A percentile compares a stretch with the other conserved stretches of the same genome.
phyloP scores from a whole-genome alignment of 2,888 invertebrate genomes.

The Catocala fraxini region DNA sequence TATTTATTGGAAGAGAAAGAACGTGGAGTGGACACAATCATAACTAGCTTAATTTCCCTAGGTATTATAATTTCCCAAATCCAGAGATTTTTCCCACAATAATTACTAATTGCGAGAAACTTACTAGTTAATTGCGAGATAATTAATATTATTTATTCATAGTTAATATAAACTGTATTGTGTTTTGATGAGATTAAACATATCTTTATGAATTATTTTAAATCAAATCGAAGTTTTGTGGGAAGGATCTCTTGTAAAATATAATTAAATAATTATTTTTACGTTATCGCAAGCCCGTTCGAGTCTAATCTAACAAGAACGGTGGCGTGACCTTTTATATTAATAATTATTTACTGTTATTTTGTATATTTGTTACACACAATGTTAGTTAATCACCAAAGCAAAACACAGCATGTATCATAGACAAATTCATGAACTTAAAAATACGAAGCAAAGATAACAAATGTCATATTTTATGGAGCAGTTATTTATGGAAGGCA shows the following conservation, averaged over 20 bases:
- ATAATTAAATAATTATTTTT: conserved; percentile 35
- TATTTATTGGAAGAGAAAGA: no score
- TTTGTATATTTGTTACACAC: conserved; percentile 42
- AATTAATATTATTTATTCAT: conserved; percentile 30
- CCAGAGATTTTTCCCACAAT: conserved; percentile 30
- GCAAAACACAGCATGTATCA: conserved; percentile 2
- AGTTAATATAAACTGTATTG: conserved; percentile 34
- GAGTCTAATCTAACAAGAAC: conserved; percentile 29
- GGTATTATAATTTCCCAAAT: conserved; percentile 37
- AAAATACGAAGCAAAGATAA: neutral
- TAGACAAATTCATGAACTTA: neutral
- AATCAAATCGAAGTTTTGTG: conserved; percentile 26
- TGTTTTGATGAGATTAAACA: conserved; percentile 23
- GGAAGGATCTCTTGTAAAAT: conserved; percentile 33
- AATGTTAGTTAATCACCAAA: conserved; percentile 45
- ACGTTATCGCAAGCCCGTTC: conserved; percentile 27
- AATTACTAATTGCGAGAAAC: no score
- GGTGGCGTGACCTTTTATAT: conserved; percentile 24
- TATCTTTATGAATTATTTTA: conserved; percentile 34
- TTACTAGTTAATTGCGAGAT: conserved; percentile 26
- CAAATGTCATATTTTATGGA: neutral
- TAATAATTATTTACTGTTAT: conserved; percentile 41
- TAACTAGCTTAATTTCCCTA: conserved; percentile 48
- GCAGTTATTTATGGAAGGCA: conserved; percentile 7
- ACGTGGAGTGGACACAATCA: conserved; percentile 40